Base-by-base conservation (phyloP, 2,888 invertebrate species). In the Augochlorella aurata region DNA sequence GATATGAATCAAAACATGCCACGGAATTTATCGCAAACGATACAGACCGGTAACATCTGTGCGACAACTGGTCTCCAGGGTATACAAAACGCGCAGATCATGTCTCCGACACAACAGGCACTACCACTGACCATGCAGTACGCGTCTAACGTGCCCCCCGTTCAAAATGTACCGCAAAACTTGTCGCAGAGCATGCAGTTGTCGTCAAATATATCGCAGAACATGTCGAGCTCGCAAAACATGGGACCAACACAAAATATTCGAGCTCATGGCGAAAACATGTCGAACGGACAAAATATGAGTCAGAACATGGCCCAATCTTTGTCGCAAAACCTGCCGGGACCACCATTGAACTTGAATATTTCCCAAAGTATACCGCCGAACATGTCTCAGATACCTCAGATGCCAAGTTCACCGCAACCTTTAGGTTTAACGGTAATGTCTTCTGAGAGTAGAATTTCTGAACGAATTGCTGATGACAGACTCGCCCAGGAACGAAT, bases 101-200 rank as follows among this genome's bases (percentile, higher is more conserved):
- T 91, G 63, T 88, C 90, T n/a, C 89, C 91, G 24, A 88, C 85
- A 74, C 92, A 90, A 52, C 93, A 92, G 75, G 89, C 89, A 12
- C 74, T 92, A 71, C 91, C 93, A 14, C 81, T 93, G 18, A 93
- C 92, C 72, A 93, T 93, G 92, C 93, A 93, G 74, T 93, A 93
- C 71, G 69, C 89, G 29, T 85, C 88, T 5, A 91, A 87, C 61
- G 88, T 92, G 24, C 90, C 91, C 58, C 89, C 91, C 5, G 89
- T 91, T 38, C 93, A 93, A 79, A 93, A 89, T 38, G 87, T 93
- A 77, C 93, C 93, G 44, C 92, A 93, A 71, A 93, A 93, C 76
- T 83, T 93, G n/a, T 90, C 92, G 14, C 93, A 92, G 58, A 90
- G 81, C 54, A 90, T 92, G 63, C 90, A 91, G 68, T 87, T 91